Evolutionary conservation across 2,797 vertebrate genomes (phyloP).

Genomic region (Sorex maritimensis): DNA sequence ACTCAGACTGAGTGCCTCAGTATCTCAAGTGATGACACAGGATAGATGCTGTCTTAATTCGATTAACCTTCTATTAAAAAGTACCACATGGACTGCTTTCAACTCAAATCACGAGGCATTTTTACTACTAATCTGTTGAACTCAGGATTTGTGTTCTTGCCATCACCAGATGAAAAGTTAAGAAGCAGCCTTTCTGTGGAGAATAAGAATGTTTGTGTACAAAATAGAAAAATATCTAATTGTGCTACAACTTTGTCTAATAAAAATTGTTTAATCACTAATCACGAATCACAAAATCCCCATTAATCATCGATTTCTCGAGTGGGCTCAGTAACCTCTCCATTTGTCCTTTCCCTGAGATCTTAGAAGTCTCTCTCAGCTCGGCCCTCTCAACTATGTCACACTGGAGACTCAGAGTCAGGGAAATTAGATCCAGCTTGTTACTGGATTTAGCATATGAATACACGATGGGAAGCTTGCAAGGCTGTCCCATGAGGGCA

Average conservation of each 20-base stretch:
- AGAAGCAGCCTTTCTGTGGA: conserved; percentile 88
- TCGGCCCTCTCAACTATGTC: too few relatives aligned
- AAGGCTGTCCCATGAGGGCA: too few relatives aligned
- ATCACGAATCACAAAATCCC: too few relatives aligned
- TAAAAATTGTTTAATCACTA: conserved; percentile 89
- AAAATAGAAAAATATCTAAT: conserved; percentile 90
- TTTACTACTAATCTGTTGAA: conserved; percentile 85
- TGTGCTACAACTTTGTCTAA: conserved; percentile 91
- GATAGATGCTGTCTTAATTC: neutral
- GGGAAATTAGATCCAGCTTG: too few relatives aligned
- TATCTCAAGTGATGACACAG: neutral
- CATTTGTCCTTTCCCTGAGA: too few relatives aligned
- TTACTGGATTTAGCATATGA: too few relatives aligned
- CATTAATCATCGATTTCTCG: too few relatives aligned
- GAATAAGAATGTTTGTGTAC: conserved; percentile 88
- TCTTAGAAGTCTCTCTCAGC: too few relatives aligned
- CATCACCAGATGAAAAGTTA: conserved; percentile 86
- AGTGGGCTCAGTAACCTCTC: too few relatives aligned
- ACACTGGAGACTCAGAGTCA: too few relatives aligned
- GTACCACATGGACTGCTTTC: conserved; percentile 87
- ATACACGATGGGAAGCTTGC: too few relatives aligned
- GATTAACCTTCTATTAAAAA: neutral
- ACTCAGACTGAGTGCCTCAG: neutral
- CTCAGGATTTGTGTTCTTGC: conserved; percentile 90
- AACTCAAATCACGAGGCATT: conserved; percentile 89